Percentiles rank a stretch among this genome's conserved stretches.
Evolutionary conservation across 2,113 vertebrate genomes (phyloP).

Genomic region (Apistogramma diplotaenia): DNA sequence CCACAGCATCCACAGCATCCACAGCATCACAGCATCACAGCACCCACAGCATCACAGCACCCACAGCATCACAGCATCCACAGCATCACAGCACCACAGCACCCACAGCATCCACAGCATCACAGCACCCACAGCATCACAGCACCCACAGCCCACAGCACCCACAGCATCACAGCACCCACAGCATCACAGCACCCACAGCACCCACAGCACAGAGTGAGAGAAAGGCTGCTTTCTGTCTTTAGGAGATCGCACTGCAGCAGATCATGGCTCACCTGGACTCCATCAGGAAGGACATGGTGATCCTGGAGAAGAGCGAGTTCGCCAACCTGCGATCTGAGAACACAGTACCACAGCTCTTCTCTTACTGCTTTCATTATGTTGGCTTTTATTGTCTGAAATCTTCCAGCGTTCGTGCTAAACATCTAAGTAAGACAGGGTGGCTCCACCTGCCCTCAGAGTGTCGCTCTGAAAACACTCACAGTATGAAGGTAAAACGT

Average conservation of each 20-base stretch:
- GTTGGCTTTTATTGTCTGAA: not conserved
- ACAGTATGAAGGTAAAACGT: not conserved
- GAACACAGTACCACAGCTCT: slow-evolving; percentile 78
- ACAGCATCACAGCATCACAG: no score
- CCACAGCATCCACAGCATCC: no score
- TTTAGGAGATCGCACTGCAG: slow-evolving; percentile 89
- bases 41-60: no score
- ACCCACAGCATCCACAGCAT: no score
- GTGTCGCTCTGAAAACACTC: no score
- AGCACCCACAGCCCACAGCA: no score
- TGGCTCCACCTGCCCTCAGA: not conserved
- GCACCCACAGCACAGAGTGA: not conserved
- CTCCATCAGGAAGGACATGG: slow-evolving; percentile 96
- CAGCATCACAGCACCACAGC: no score
- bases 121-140: no score
- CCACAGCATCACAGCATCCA: no score
- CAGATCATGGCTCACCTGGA: slow-evolving; percentile 96
- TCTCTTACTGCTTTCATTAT: not conserved
- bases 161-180: no score
- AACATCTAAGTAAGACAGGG: not conserved
- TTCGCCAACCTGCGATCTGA: slow-evolving; percentile 93
- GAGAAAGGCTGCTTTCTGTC: no score
- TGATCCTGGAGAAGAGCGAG: slow-evolving; percentile 98
- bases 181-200: no score
- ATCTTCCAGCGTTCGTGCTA: not conserved